A percentile compares a stretch with the other conserved stretches of the same genome.
These are phyloP conservation scores for Tachyglossus aculeatus DNA, from an alignment of 2,797 vertebrate species.

Conservation along the genomic window DNA sequence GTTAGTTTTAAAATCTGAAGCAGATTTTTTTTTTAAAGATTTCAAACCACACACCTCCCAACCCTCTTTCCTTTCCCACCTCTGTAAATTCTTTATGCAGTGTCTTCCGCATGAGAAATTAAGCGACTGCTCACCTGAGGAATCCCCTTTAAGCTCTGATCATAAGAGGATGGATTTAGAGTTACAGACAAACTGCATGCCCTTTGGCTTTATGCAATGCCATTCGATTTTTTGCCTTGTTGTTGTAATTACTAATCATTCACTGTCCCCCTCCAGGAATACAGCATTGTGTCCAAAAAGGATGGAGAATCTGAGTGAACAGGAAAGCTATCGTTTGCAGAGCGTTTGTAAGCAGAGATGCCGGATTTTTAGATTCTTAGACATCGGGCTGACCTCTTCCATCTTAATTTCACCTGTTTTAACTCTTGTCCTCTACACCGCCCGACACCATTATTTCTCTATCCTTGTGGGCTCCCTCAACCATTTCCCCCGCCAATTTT, in stretches of 20 bases:
- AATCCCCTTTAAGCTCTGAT: background rate
- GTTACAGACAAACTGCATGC: background rate
- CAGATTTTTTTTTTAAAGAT: background rate
- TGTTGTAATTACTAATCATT: background rate
- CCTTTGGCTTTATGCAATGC: background rate
- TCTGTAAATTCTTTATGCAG: background rate
- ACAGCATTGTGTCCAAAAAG: background rate
- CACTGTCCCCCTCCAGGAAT: background rate
- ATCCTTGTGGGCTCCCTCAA: too few species aligned
- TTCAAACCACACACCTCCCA: background rate
- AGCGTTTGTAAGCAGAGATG: too few species aligned
- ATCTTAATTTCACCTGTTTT: too few species aligned
- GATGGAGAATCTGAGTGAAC: too few species aligned
- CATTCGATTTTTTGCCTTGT: background rate
- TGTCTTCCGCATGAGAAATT: background rate
- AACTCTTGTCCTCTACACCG: too few species aligned
- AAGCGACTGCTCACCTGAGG: background rate
- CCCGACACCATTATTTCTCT: too few species aligned
- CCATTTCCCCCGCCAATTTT: too few species aligned
- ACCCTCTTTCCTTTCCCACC: background rate
- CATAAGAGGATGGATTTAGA: background rate
- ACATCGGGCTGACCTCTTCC: too few species aligned
- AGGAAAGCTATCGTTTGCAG: too few species aligned
- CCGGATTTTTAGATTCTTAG: too few species aligned
- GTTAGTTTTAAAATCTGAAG: conserved; percentile 19